These are phyloP conservation scores for Drosophila birchii DNA, from an alignment of 2,888 invertebrate genomes.

Conservation along the genomic window DNA sequence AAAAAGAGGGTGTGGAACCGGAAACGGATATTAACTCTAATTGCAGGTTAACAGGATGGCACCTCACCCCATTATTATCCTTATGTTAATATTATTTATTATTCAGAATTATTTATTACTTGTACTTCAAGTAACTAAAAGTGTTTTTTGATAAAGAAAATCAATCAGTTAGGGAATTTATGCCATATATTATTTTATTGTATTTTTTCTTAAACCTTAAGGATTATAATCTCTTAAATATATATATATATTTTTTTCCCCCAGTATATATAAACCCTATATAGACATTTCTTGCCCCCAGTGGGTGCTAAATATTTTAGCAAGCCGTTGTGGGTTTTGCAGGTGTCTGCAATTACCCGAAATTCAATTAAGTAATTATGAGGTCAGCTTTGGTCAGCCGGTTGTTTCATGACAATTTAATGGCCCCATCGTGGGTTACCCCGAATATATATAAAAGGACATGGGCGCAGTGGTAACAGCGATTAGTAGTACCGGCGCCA, in stretches of 20 bases:
- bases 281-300: conserved; percentile 3
- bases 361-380: conserved; percentile 37
- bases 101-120: neutral
- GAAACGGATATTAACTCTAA: neutral
- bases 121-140: neutral
- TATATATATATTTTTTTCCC: neutral
- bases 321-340: conserved; percentile 30
- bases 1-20: neutral
- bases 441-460: conserved; percentile 39
- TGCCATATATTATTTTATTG: neutral
- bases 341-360: conserved; percentile 64
- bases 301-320: conserved; percentile 37
- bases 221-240: neutral
- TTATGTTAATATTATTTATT: neutral
- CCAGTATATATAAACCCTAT: neutral
- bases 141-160: no score
- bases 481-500: conserved; percentile 10
- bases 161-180: no score
- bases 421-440: conserved; percentile 13
- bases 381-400: conserved; percentile 42
- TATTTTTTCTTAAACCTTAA: neutral
- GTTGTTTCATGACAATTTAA: conserved; percentile 61
- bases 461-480: neutral
- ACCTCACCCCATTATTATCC: neutral
- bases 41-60: neutral